Evolutionary conservation across 2,797 vertebrate species (phyloP).

Genomic region (Lindbergichthys nudifrons): DNA sequence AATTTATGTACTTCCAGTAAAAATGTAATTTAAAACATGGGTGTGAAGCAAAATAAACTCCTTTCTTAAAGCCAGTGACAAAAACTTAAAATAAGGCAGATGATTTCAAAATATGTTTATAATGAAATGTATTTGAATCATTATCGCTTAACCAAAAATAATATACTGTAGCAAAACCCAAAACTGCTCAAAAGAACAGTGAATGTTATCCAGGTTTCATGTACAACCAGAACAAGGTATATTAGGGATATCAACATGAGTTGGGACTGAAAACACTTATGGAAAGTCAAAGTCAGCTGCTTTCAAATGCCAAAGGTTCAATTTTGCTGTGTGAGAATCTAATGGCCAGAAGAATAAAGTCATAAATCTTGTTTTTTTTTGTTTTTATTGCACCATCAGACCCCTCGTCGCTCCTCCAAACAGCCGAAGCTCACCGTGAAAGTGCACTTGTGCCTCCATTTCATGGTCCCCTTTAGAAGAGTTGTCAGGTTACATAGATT

Average conservation of each 20-base stretch:
- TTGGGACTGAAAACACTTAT: not conserved
- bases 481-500: constrained; percentile 68
- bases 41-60: not conserved
- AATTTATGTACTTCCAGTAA: not conserved
- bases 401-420: constrained; percentile 22
- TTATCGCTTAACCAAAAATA: not conserved
- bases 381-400: constrained; percentile 37
- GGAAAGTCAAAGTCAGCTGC: not conserved
- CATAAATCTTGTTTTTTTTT: constrained; percentile 23
- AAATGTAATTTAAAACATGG: not conserved
- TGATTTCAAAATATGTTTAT: not conserved
- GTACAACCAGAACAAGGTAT: not conserved
- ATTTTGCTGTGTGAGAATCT: not conserved
- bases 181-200: constrained; percentile 1
- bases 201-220: not conserved
- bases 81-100: not conserved
- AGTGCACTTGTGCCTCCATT: constrained; percentile 61
- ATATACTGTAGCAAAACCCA: not conserved
- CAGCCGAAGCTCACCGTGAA: constrained; percentile 28
- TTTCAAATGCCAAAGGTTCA: not conserved
- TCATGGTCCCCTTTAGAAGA: constrained; percentile 58
- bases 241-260: accelerated
- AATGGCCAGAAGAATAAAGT: not conserved
- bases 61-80: not conserved
- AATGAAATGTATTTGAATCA: not conserved